phyloP scores from a whole-genome alignment of 2,797 vertebrate species.

The Tragelaphus oryx region DNA sequence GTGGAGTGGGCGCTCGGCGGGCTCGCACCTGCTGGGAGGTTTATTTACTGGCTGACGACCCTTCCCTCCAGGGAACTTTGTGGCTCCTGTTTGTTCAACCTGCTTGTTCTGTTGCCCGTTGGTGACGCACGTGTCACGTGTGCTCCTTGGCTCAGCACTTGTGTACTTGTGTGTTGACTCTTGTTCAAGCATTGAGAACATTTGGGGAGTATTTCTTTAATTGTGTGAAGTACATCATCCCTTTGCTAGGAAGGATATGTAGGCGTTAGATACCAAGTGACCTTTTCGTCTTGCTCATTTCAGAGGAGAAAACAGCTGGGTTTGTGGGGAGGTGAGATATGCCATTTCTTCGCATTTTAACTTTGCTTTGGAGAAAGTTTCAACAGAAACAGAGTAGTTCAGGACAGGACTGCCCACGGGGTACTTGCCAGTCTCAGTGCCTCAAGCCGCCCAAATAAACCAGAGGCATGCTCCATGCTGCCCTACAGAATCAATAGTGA shows the following conservation, averaged over 20 bases:
- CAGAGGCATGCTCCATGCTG: fast-evolving
- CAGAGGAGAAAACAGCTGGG: not conserved
- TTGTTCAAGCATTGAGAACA: not conserved
- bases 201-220: not conserved
- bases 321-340: not conserved
- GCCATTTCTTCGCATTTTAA: not conserved
- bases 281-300: not conserved
- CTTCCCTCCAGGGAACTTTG: not conserved
- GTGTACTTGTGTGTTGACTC: not conserved
- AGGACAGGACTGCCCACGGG: not conserved
- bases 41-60: not conserved
- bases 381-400: not conserved
- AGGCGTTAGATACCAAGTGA: not conserved
- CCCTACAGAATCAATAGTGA: fast-evolving
- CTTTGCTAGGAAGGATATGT: not conserved
- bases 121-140: fast-evolving
- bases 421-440: fast-evolving
- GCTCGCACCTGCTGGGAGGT: not conserved
- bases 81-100: not conserved
- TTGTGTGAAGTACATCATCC: not conserved
- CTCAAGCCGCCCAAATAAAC: fast-evolving
- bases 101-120: not conserved
- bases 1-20: no score
- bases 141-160: not conserved
- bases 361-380: not conserved